Percentiles rank a stretch among this genome's conserved stretches.
These are phyloP conservation scores for Abramis brama DNA, from an alignment of 2,113 vertebrate species.

Conservation along the genomic window DNA sequence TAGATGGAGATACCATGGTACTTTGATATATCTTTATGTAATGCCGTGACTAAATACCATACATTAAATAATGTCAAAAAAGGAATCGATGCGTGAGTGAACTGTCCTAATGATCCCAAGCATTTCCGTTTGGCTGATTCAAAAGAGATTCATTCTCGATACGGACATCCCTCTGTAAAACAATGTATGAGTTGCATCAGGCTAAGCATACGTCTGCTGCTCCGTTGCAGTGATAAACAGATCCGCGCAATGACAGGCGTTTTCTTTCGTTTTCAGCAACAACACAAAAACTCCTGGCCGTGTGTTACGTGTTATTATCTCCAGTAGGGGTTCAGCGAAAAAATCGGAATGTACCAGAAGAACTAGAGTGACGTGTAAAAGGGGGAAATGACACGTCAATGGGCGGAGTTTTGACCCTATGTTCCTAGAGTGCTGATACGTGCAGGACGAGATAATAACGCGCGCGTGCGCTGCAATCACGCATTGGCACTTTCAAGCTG, in stretches of 20 bases:
- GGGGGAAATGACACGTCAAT: conserved; percentile 16
- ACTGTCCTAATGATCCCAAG: too few relatives aligned
- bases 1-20: background rate
- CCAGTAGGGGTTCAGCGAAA: background rate
- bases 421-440: background rate
- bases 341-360: conserved; percentile 40
- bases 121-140: too few relatives aligned
- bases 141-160: too few relatives aligned
- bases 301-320: conserved; percentile 19
- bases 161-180: background rate
- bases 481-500: background rate
- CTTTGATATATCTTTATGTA: background rate
- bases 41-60: background rate
- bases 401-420: conserved; percentile 27
- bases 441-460: conserved; percentile 1
- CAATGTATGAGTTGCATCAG: background rate
- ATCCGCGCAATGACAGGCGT: background rate
- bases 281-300: background rate
- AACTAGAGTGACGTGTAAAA: background rate
- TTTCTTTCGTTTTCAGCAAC: background rate
- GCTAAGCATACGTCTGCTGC: background rate
- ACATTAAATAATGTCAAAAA: background rate
- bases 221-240: background rate
- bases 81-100: background rate
- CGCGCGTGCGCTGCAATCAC: background rate